These are phyloP conservation scores for Urocyon cinereoargenteus DNA, from an alignment of 2,797 vertebrate species.

Conservation along the genomic window DNA sequence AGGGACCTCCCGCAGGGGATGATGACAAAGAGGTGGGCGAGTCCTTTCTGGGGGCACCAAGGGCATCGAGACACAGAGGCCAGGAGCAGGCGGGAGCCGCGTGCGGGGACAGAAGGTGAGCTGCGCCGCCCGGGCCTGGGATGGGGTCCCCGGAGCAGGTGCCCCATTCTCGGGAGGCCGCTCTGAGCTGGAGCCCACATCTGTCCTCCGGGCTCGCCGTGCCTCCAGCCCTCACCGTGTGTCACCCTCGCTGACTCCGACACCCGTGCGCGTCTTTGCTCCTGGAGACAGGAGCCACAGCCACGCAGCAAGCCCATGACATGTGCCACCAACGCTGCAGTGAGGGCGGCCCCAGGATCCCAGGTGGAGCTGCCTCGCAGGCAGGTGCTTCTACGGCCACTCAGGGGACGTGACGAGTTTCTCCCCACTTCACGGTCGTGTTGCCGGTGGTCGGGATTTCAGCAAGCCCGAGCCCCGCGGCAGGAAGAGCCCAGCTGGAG, in stretches of 20 bases:
- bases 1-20: too few relatives aligned
- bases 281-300: background rate
- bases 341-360: background rate
- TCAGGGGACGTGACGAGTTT: background rate
- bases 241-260: fast-evolving
- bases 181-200: fast-evolving
- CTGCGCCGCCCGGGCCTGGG: background rate
- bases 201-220: too few relatives aligned
- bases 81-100: fast-evolving
- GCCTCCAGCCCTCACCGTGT: fast-evolving
- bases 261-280: fast-evolving
- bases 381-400: background rate
- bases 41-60: fast-evolving
- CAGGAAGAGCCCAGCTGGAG: background rate
- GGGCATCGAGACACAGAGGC: fast-evolving
- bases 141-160: fast-evolving
- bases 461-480: fast-evolving
- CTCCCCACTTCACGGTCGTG: fast-evolving
- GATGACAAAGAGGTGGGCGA: fast-evolving
- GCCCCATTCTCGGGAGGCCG: fast-evolving
- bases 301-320: fast-evolving
- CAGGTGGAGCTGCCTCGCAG: fast-evolving
- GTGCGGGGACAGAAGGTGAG: fast-evolving
- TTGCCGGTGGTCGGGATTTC: fast-evolving
- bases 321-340: fast-evolving